A percentile compares a stretch with the other conserved stretches of the same genome.
Evolutionary conservation across 2,113 vertebrate genomes (phyloP).

Genomic region (Phylloscopus trochilus): DNA sequence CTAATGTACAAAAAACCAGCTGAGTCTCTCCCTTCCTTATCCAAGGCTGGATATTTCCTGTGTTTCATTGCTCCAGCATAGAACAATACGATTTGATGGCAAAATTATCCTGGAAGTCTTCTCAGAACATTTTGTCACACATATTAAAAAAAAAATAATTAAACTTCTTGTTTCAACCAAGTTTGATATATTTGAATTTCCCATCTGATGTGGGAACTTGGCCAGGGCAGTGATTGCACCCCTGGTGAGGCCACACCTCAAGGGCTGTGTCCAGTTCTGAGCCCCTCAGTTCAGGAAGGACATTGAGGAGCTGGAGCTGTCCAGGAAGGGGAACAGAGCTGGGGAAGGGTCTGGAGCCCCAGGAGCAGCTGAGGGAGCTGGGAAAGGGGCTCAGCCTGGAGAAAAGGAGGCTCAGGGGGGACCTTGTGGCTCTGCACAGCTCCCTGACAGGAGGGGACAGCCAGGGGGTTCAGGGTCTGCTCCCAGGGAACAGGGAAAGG

Average conservation of each 20-base stretch:
- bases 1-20: not conserved
- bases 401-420: not conserved
- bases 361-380: not conserved
- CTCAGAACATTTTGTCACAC: not conserved
- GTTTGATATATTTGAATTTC: not conserved
- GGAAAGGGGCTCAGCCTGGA: not conserved
- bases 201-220: not conserved
- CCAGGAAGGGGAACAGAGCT: not conserved
- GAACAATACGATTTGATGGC: not conserved
- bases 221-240: not conserved
- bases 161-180: not conserved
- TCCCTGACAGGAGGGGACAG: not conserved
- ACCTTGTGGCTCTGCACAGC: not conserved
- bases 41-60: not conserved
- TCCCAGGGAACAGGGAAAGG: not conserved
- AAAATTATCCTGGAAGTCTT: not conserved
- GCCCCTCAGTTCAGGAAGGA: not conserved
- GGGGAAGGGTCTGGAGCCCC: not conserved
- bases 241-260: not conserved
- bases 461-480: fast-evolving
- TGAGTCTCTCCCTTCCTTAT: not conserved
- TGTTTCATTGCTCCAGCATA: not conserved
- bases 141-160: not conserved
- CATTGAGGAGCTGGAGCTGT: fast-evolving
- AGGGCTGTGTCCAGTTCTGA: not conserved